These are phyloP conservation scores for Dexiosoma caninum DNA, from an alignment of 2,888 invertebrate genomes.

Conservation along the genomic window DNA sequence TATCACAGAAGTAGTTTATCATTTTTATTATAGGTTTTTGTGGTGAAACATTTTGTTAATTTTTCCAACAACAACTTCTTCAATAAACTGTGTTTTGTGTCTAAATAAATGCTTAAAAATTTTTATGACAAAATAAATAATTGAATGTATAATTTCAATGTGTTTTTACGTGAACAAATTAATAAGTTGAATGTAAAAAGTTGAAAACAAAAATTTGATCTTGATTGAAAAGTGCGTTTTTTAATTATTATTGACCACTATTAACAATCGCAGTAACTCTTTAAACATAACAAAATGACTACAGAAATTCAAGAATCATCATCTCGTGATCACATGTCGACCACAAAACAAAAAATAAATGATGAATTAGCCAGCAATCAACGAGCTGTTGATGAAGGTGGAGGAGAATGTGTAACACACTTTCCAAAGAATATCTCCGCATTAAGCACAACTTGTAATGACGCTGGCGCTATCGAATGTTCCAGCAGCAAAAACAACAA, in stretches of 20 bases:
- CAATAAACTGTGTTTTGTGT: neutral
- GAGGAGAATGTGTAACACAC: constrained; percentile 15
- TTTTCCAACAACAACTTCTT: neutral
- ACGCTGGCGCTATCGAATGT: constrained; percentile 24
- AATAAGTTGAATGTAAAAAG: neutral
- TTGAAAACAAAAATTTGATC: neutral
- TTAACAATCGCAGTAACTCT: neutral
- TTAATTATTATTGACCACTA: neutral
- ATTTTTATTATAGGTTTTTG: constrained; percentile 2
- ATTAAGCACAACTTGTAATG: constrained; percentile 40
- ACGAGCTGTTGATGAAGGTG: constrained; percentile 40
- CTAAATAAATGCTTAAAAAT: neutral
- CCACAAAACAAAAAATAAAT: constrained; percentile 23
- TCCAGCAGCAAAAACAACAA: constrained; percentile 45
- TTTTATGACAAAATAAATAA: neutral
- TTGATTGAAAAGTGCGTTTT: neutral
- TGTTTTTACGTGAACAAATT: neutral
- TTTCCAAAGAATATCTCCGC: constrained; percentile 8
- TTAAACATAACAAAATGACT: constrained; percentile 4
- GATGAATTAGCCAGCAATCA: constrained; percentile 1
- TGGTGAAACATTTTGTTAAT: neutral
- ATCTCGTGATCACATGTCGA: constrained; percentile 30
- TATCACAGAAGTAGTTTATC: neutral
- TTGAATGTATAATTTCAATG: neutral
- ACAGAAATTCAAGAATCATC: constrained; percentile 45